Evolutionary conservation across 2,113 vertebrate species (phyloP).

Genomic region (Dasyprocta punctata): DNA sequence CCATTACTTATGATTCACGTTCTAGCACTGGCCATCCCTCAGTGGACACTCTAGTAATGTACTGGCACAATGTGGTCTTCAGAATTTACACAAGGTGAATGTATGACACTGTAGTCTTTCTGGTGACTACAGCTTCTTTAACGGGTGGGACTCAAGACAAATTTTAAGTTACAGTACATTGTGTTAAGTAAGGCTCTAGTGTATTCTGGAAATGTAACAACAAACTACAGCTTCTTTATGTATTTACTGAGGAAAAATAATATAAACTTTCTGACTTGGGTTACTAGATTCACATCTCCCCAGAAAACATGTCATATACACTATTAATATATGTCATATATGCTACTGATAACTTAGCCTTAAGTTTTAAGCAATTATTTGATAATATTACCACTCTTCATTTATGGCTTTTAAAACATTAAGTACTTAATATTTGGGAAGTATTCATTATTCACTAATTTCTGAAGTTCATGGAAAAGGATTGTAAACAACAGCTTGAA

Average conservation of each 20-base stretch:
- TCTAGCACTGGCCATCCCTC: not conserved
- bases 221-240: conserved; percentile 31
- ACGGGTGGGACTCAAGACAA: conserved; percentile 45
- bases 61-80: not conserved
- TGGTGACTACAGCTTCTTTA: conserved; percentile 16
- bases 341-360: conserved; percentile 48
- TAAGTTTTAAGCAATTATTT: conserved; percentile 58
- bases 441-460: conserved; percentile 11
- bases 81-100: not conserved
- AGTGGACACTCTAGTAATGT: not conserved
- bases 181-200: conserved; percentile 49
- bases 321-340: too few relatives aligned
- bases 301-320: conserved; percentile 45
- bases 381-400: conserved; percentile 31
- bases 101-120: conserved; percentile 43
- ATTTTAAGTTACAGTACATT: conserved; percentile 44
- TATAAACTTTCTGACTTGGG: conserved; percentile 22
- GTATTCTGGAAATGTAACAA: conserved; percentile 49
- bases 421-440: conserved; percentile 59
- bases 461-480: conserved; percentile 32
- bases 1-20: conserved; percentile 21
- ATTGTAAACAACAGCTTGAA: conserved; percentile 35
- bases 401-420: conserved; percentile 71
- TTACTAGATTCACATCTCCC: conserved; percentile 45
- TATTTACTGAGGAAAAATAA: conserved; percentile 52